These are phyloP conservation scores for Andrena trimmerana DNA, from an alignment of 2,888 invertebrate genomes.

Conservation along the genomic window DNA sequence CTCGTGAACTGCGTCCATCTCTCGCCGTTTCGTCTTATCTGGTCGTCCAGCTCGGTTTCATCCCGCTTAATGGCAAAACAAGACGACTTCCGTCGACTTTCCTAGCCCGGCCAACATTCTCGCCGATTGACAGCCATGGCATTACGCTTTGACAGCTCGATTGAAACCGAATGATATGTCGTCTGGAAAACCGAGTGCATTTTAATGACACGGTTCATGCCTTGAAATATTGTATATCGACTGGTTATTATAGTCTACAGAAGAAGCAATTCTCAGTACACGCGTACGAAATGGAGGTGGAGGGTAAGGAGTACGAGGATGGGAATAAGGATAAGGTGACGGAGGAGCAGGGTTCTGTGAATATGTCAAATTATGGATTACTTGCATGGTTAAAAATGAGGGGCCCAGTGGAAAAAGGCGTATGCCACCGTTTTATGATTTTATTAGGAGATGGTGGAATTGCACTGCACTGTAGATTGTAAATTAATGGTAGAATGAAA, in stretches of 20 bases:
- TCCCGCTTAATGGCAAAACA: slow-evolving; percentile 58
- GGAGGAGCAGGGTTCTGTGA: no score
- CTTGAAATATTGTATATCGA: neutral
- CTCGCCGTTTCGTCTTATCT: slow-evolving; percentile 50
- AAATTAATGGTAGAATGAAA: no score
- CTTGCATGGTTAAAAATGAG: no score
- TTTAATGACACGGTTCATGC: slow-evolving; percentile 10
- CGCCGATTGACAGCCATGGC: slow-evolving; percentile 32
- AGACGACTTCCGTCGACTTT: slow-evolving; percentile 55
- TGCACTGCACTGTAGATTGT: no score
- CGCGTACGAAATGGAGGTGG: no score
- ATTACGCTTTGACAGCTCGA: slow-evolving; percentile 57
- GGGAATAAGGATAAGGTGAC: neutral
- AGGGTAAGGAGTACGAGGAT: neutral
- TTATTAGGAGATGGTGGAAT: no score
- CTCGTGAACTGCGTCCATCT: slow-evolving; percentile 17
- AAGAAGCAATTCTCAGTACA: neutral
- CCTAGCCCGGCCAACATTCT: slow-evolving; percentile 16
- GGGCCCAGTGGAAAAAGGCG: no score
- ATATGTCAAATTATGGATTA: no score
- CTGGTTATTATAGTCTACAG: slow-evolving; percentile 3
- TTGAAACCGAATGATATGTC: slow-evolving; percentile 38
- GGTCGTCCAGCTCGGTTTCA: slow-evolving; percentile 42
- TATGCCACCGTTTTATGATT: no score
- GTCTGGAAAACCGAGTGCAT: slow-evolving; percentile 27